Conservation (phyloP, 2,113 vertebrate species). For the Artemisiospiza belli region DNA sequence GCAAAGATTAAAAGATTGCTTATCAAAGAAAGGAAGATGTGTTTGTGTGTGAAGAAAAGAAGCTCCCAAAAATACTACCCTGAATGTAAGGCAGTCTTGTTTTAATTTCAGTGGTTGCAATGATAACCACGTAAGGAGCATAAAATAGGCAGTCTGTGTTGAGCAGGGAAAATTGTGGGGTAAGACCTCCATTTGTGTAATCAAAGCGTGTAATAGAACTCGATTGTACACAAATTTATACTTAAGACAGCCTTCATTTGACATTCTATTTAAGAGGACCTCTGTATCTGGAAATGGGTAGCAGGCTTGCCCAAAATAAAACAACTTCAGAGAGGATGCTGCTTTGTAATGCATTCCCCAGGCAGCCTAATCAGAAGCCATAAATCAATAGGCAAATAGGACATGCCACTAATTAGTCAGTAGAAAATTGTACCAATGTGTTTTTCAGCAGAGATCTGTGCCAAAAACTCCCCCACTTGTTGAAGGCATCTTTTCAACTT, state of each 20-base stretch:
- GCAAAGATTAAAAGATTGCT: neutral
- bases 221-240: slow-evolving; percentile 36
- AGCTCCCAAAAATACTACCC: slow-evolving; percentile 40
- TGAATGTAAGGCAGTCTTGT: neutral
- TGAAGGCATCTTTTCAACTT: slow-evolving; percentile 41
- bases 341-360: neutral
- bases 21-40: neutral
- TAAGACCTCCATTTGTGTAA: slow-evolving; percentile 50
- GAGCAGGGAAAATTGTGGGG: slow-evolving; percentile 62
- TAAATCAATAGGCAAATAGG: slow-evolving; percentile 27
- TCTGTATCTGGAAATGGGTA: slow-evolving; percentile 35
- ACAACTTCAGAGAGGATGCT: slow-evolving; percentile 3
- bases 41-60: neutral
- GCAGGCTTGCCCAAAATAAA: slow-evolving; percentile 20
- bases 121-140: slow-evolving; percentile 67
- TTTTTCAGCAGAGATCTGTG: neutral
- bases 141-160: slow-evolving; percentile 57
- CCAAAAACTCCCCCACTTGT: slow-evolving; percentile 11
- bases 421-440: neutral
- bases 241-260: slow-evolving; percentile 52
- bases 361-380: neutral
- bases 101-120: slow-evolving; percentile 71
- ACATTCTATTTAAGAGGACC: slow-evolving; percentile 49
- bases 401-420: slow-evolving; percentile 8
- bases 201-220: slow-evolving; percentile 60